Evolutionary conservation across 1,140 invertebrate species (phyloP).

Genomic region (Pseudoatta argentina): DNA sequence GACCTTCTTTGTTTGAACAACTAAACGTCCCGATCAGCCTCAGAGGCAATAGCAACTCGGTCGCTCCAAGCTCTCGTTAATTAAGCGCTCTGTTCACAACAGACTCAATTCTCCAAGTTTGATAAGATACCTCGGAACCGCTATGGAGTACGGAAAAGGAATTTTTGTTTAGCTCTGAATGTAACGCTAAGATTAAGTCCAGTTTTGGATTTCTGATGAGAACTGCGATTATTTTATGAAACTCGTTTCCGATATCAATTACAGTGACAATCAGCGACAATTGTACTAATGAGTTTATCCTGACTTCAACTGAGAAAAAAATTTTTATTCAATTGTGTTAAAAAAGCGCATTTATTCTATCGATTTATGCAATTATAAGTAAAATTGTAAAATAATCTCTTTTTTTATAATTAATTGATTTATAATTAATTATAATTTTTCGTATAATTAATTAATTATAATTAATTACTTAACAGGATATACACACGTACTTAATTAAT

Average conservation of each 20-base stretch:
- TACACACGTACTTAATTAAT: not conserved
- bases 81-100: constrained; percentile 31
- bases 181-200: not conserved
- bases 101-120: constrained; percentile 35
- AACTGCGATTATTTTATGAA: not conserved
- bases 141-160: not conserved
- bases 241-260: constrained; percentile 6
- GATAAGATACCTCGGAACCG: constrained; percentile 5
- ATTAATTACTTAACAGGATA: constrained; percentile 1
- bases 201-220: not conserved
- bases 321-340: not conserved
- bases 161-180: not conserved
- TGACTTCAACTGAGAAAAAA: not conserved
- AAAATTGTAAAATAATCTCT: not conserved
- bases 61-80: constrained; percentile 23
- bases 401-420: constrained; percentile 18
- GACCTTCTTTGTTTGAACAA: constrained; percentile 32
- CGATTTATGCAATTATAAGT: not conserved
- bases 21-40: constrained; percentile 40
- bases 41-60: constrained; percentile 12
- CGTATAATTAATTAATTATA: not conserved
- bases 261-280: not conserved
- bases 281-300: not conserved
- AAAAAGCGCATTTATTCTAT: not conserved
- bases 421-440: not conserved